Percentiles rank a stretch among this genome's conserved stretches.
Evolutionary conservation across 2,113 vertebrate species (phyloP).

Genomic region (Python bivittatus): DNA sequence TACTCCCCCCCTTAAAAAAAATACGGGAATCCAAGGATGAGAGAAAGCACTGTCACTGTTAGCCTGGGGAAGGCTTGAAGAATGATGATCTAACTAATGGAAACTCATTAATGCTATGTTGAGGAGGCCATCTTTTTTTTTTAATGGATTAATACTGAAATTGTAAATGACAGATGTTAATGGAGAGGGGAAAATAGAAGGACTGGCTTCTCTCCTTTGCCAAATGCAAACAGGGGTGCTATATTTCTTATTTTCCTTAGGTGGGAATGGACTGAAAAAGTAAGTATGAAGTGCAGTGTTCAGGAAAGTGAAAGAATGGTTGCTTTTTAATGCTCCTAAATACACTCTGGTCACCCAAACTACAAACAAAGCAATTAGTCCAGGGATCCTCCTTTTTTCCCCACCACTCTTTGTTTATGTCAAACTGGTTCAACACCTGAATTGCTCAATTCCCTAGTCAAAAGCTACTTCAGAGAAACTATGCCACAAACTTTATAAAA

Average conservation of each 20-base stretch:
- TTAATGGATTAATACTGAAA: background rate
- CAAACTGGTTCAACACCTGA: background rate
- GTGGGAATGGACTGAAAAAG: background rate
- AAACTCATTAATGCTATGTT: background rate
- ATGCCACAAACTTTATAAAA: background rate
- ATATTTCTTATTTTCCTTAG: background rate
- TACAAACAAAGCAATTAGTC: background rate
- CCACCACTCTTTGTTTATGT: background rate
- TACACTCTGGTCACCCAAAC: background rate
- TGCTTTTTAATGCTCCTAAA: background rate
- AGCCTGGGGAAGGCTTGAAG: background rate
- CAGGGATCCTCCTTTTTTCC: background rate
- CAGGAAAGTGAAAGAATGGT: background rate
- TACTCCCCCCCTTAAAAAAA: background rate
- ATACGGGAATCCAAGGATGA: background rate
- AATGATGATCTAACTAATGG: background rate
- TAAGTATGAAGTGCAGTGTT: background rate
- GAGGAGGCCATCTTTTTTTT: background rate
- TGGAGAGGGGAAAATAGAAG: background rate
- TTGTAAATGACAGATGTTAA: background rate
- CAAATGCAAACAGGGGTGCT: background rate
- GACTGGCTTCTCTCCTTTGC: background rate
- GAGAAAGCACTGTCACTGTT: background rate
- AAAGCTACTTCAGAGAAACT: background rate
- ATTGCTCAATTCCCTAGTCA: background rate